A percentile compares a stretch with the other conserved stretches of the same genome.
phyloP scores from a whole-genome alignment of 2,888 invertebrate species.

The Acleris literana region DNA sequence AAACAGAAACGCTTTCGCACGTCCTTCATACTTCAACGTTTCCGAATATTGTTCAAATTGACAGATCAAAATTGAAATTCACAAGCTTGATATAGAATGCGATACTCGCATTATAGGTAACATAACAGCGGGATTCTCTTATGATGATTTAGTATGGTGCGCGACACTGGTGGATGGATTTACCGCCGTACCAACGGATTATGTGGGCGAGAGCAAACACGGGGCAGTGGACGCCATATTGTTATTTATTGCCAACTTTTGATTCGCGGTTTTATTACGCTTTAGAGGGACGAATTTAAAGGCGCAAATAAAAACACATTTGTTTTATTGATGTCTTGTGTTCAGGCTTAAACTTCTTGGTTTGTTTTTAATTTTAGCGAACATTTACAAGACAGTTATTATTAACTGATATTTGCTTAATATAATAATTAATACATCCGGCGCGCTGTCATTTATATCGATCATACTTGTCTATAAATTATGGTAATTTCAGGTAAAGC shows the following conservation, averaged over 20 bases:
- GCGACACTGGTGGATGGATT: conserved; percentile 81
- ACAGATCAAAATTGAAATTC: conserved; percentile 51
- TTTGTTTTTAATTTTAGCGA: conserved; percentile 3
- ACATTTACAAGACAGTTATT: conserved; percentile 14
- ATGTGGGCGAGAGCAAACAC: conserved; percentile 83
- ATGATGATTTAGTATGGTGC: conserved; percentile 80
- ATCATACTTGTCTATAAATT: conserved; percentile 23
- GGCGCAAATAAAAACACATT: conserved; percentile 42
- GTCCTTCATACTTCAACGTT: too few relatives aligned
- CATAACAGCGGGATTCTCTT: conserved; percentile 76
- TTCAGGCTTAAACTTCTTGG: conserved; percentile 9
- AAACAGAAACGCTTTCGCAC: too few relatives aligned
- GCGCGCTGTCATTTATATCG: conserved; percentile 24
- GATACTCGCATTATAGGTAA: conserved; percentile 57
- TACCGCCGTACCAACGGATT: conserved; percentile 82
- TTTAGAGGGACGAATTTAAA: conserved; percentile 61
- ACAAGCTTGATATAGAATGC: conserved; percentile 42
- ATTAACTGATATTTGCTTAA: conserved; percentile 19
- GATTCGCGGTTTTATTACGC: conserved; percentile 79
- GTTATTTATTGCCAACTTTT: conserved; percentile 79
- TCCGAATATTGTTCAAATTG: conserved; percentile 40
- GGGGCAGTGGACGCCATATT: conserved; percentile 80
- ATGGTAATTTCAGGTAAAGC: conserved; percentile 27
- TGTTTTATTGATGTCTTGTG: conserved; percentile 17
- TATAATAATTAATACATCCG: conserved; percentile 20